A percentile compares a stretch with the other conserved stretches of the same genome.
Evolutionary conservation across 2,888 invertebrate species (phyloP).

Genomic region (Hirudinaria manillensis): DNA sequence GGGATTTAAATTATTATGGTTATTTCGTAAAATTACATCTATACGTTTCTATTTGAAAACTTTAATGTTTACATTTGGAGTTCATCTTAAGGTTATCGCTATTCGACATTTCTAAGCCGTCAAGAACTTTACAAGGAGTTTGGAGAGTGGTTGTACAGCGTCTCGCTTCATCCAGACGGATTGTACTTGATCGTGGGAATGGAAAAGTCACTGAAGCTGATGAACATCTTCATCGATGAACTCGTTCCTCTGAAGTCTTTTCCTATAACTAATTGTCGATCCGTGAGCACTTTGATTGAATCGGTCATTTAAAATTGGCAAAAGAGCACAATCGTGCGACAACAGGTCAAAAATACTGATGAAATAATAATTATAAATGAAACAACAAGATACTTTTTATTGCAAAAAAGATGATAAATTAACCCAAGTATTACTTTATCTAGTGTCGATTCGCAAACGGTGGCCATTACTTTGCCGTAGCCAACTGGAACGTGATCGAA

Average conservation of each 20-base stretch:
- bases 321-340: neutral
- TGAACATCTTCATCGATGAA: slow-evolving; percentile 82
- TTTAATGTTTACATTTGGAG: no score
- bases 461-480: slow-evolving; percentile 84
- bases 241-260: slow-evolving; percentile 68
- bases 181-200: slow-evolving; percentile 82
- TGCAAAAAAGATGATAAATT: no score
- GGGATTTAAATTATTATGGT: neutral
- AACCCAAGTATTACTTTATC: no score
- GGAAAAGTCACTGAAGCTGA: slow-evolving; percentile 78
- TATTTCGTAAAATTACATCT: neutral
- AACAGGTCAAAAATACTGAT: no score
- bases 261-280: slow-evolving; percentile 68
- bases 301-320: neutral
- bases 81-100: no score
- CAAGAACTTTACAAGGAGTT: slow-evolving; percentile 73
- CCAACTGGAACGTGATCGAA: slow-evolving; percentile 77
- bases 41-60: no score
- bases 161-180: slow-evolving; percentile 72
- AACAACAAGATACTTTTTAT: no score
- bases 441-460: slow-evolving; percentile 72
- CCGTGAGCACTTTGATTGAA: neutral
- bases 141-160: slow-evolving; percentile 70
- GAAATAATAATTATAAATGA: no score
- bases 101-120: slow-evolving; percentile 43